Evolutionary conservation across 2,113 vertebrate species (phyloP).

Genomic region (Rhinoptilus africanus): DNA sequence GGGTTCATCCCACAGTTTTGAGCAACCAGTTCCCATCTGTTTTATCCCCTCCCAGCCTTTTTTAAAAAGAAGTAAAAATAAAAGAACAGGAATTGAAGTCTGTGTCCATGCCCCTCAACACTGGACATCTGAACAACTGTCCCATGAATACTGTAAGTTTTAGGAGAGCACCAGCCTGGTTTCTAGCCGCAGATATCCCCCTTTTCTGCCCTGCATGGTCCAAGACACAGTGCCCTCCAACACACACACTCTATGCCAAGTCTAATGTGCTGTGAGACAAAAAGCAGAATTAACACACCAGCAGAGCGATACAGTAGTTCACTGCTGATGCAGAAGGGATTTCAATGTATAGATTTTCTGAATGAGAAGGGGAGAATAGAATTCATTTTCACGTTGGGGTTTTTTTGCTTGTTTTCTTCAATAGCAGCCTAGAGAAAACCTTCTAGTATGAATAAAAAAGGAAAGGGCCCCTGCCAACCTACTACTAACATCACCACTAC

Average conservation of each 20-base stretch:
- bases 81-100: not conserved
- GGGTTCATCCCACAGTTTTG: not conserved
- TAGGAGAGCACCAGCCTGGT: not conserved
- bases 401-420: not conserved
- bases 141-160: not conserved
- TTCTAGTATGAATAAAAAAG: not conserved
- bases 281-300: not conserved
- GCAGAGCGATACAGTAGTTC: not conserved
- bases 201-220: not conserved
- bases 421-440: not conserved
- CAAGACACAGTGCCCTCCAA: not conserved
- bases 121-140: not conserved
- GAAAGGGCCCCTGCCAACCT: not conserved
- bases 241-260: accelerated
- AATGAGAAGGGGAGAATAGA: not conserved
- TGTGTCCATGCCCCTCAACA: not conserved
- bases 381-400: not conserved
- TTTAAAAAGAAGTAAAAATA: not conserved
- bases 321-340: not conserved
- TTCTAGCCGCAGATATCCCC: not conserved
- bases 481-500: accelerated
- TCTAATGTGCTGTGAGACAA: not conserved
- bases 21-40: not conserved
- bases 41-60: not conserved
- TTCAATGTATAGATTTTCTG: not conserved